Evolutionary conservation across 2,888 invertebrate species (phyloP).

Genomic region (Ctena decussata): DNA sequence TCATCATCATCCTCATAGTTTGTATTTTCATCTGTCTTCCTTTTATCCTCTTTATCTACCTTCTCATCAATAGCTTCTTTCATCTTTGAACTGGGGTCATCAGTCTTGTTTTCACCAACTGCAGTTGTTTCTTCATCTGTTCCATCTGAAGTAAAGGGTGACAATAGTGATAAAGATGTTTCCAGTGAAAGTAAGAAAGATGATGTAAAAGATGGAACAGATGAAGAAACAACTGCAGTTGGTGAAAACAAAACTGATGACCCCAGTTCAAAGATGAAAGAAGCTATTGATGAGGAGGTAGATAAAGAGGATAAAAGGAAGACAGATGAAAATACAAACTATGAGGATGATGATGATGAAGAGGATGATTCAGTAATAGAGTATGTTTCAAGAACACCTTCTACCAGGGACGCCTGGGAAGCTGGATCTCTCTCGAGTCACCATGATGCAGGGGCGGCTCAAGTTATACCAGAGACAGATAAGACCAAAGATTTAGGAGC

Average conservation of each 20-base stretch:
- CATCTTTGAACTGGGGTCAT: not conserved
- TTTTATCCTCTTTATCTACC: not conserved
- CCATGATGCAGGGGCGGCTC: not conserved
- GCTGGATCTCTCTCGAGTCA: not conserved
- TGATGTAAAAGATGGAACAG: not conserved
- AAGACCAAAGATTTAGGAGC: not conserved
- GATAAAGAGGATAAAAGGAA: not conserved
- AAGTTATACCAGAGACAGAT: not conserved
- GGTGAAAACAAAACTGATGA: not conserved
- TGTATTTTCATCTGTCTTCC: not conserved
- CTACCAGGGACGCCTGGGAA: constrained; percentile 7
- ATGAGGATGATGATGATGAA: not conserved
- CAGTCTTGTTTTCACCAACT: not conserved
- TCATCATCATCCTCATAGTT: not conserved
- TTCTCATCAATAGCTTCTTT: not conserved
- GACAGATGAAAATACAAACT: not conserved
- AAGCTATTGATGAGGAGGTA: not conserved
- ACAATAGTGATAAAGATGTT: not conserved
- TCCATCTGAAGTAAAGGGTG: not conserved
- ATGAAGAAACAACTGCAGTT: not conserved
- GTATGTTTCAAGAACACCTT: not conserved
- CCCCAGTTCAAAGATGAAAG: not conserved
- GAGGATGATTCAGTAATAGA: not conserved
- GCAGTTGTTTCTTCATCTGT: not conserved
- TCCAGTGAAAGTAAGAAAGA: not conserved